Percentiles rank a stretch among this genome's conserved stretches.
These are phyloP conservation scores for Zaprionus obscuricornis DNA, from an alignment of 2,888 invertebrate genomes.

Conservation along the genomic window DNA sequence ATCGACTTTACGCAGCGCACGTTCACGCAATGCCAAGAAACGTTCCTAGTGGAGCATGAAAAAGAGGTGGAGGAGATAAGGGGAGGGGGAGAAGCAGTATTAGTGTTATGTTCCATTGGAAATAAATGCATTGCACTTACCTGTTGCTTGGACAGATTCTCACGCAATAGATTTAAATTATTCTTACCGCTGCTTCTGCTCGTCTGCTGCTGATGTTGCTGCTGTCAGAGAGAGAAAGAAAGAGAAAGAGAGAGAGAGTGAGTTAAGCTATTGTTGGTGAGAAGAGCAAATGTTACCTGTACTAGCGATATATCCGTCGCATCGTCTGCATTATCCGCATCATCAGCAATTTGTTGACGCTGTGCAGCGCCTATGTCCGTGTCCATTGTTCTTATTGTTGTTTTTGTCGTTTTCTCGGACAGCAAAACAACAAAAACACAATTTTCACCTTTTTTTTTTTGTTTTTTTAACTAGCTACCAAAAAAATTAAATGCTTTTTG, in stretches of 20 bases:
- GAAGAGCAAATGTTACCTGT: constrained; percentile 35
- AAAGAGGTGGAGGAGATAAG: too few relatives aligned
- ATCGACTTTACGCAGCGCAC: constrained; percentile 47
- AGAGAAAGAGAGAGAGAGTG: neutral
- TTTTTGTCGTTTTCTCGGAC: too few relatives aligned
- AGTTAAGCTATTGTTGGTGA: neutral
- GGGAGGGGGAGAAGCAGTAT: neutral
- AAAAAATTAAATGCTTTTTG: too few relatives aligned
- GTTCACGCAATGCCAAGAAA: constrained; percentile 56
- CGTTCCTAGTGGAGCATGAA: constrained; percentile 47
- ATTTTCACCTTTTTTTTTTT: too few relatives aligned
- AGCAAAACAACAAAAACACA: too few relatives aligned
- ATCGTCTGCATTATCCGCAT: constrained; percentile 47
- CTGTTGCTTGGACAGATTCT: constrained; percentile 63
- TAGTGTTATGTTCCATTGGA: too few relatives aligned
- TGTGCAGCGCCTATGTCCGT: constrained; percentile 15
- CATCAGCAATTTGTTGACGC: constrained; percentile 36
- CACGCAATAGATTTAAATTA: constrained; percentile 57
- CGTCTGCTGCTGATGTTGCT: constrained; percentile 12
- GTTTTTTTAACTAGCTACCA: constrained; percentile 44
- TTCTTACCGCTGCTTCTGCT: constrained; percentile 38
- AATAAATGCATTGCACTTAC: constrained; percentile 26
- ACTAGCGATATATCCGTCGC: constrained; percentile 42
- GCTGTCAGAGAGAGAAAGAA: constrained; percentile 13
- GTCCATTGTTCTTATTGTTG: constrained; percentile 23